These are phyloP conservation scores for Sapajus apella DNA, from an alignment of 2,113 vertebrate genomes.

Conservation along the genomic window DNA sequence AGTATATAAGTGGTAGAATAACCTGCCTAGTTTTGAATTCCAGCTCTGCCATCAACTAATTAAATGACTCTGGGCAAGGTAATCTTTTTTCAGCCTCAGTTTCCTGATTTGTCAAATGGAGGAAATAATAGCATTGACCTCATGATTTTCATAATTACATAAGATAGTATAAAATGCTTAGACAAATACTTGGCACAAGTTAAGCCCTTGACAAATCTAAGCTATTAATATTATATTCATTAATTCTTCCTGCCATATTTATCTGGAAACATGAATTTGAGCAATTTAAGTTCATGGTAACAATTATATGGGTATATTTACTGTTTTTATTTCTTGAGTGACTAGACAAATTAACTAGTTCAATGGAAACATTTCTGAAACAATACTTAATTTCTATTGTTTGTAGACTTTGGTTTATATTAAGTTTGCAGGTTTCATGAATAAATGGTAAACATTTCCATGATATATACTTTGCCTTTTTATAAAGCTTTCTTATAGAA, in stretches of 20 bases:
- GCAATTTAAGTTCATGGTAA: constrained; percentile 14
- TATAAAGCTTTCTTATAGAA: constrained; percentile 67
- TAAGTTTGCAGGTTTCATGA: constrained; percentile 8
- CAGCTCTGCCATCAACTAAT: neutral
- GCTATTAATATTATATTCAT: neutral
- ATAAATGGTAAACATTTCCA: constrained; percentile 71
- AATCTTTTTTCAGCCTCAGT: neutral
- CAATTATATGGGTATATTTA: neutral
- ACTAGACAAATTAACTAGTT: constrained; percentile 42
- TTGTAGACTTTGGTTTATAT: constrained; percentile 43
- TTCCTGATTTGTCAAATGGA: neutral
- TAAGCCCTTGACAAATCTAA: neutral
- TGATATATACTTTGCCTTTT: constrained; percentile 65
- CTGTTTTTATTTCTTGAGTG: neutral
- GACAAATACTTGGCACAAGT: neutral
- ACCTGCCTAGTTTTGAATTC: constrained; percentile 12
- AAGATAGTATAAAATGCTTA: neutral
- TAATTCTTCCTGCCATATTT: neutral
- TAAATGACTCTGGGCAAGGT: neutral
- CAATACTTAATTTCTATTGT: constrained; percentile 18
- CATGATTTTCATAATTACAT: constrained; percentile 13
- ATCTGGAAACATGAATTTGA: constrained; percentile 33
- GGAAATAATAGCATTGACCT: neutral
- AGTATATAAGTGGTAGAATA: neutral
- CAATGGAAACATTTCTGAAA: constrained; percentile 17